These are phyloP conservation scores for Acrossocheilus fasciatus DNA, from an alignment of 2,797 vertebrate genomes.

Conservation along the genomic window DNA sequence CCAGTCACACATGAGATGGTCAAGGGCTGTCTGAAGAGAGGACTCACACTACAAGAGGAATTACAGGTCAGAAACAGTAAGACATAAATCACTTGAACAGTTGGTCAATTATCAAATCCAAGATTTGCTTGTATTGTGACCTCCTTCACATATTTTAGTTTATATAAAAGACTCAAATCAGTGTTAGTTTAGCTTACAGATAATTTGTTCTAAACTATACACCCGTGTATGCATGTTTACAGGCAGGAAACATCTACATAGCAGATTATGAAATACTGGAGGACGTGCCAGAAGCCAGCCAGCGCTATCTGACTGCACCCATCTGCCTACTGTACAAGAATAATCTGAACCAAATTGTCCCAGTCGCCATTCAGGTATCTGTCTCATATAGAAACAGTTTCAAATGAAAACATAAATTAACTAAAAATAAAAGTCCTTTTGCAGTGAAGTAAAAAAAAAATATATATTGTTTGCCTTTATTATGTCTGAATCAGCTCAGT, in stretches of 20 bases:
- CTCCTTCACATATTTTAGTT: background rate
- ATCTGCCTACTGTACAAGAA: conserved; percentile 95
- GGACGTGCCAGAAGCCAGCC: conserved; percentile 84
- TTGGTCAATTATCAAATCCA: background rate
- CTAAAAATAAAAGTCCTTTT: too few relatives aligned
- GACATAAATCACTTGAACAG: background rate
- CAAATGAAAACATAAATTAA: too few relatives aligned
- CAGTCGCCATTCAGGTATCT: conserved; percentile 95
- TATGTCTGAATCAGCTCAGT: conserved; percentile 76
- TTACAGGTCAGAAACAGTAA: conserved; percentile 78
- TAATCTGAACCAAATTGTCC: conserved; percentile 86
- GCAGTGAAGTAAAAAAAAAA: too few relatives aligned
- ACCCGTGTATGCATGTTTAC: background rate
- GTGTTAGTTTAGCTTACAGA: background rate
- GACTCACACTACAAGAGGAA: conserved; percentile 89
- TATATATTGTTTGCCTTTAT: conserved; percentile 19
- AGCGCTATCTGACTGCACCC: conserved; percentile 87
- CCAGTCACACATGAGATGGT: conserved; percentile 93
- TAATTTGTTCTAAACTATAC: background rate
- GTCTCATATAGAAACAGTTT: background rate
- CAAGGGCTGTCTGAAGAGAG: conserved; percentile 87
- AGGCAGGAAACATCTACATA: conserved; percentile 94
- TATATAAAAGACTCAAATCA: background rate
- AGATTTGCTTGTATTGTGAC: background rate
- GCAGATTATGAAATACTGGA: conserved; percentile 89